These are phyloP conservation scores for Aldabrachelys gigantea DNA, from an alignment of 2,113 vertebrate genomes.

Conservation along the genomic window DNA sequence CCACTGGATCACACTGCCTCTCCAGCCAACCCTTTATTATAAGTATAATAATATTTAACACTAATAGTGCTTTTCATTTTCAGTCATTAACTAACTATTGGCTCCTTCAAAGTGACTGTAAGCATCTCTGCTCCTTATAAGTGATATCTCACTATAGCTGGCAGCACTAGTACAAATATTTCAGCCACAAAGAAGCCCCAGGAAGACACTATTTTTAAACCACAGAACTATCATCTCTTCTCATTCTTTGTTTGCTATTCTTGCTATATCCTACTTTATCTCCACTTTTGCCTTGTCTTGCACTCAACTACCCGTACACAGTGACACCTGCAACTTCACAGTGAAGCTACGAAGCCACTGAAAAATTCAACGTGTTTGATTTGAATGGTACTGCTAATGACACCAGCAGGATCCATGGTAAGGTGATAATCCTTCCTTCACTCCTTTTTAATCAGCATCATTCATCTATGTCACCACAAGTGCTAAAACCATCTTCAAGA, in stretches of 20 bases:
- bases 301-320: not conserved
- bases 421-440: conserved; percentile 72
- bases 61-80: conserved; percentile 21
- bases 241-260: conserved; percentile 9
- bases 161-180: not conserved
- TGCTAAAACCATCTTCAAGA: conserved; percentile 53
- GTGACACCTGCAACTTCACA: conserved; percentile 69
- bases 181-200: not conserved
- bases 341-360: conserved; percentile 55
- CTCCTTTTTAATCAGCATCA: conserved; percentile 71
- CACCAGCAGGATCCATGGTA: conserved; percentile 37
- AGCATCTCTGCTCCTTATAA: not conserved
- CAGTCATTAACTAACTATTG: conserved; percentile 12
- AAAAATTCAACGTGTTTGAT: conserved; percentile 73
- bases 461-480: conserved; percentile 66
- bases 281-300: conserved; percentile 51
- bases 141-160: not conserved
- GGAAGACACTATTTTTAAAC: conserved; percentile 2
- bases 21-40: conserved; percentile 5
- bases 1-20: not conserved
- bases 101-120: not conserved
- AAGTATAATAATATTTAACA: not conserved
- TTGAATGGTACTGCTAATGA: conserved; percentile 62
- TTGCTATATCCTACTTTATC: conserved; percentile 23
- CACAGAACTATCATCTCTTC: not conserved